Evolutionary conservation across 2,797 vertebrate genomes (phyloP), one percentile per base, ranked within the genome.

Genomic region (Acropternis orthonyx): DNA sequence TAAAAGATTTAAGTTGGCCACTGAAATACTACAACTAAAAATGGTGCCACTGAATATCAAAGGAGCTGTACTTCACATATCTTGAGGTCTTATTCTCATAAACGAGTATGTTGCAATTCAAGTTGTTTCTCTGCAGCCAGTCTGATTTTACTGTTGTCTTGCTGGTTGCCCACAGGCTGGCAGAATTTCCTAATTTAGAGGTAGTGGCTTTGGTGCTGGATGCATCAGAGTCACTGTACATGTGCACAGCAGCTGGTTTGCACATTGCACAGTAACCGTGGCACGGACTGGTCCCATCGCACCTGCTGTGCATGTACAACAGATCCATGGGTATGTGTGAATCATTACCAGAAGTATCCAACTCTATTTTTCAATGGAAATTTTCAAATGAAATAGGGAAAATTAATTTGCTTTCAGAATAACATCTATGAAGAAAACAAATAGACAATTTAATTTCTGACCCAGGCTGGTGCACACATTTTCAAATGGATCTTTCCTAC

Each of bases 391-490:
- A 37, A 91, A n/a, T 37, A 20, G 26, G 34, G 24, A 34, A 89
- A 77, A 91, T 41, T 8, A 27, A 30, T 82, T 85, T 83, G 10
- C 28, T 88, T 91, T 65, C 24, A 28, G 30, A 46, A 71, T n/a
- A 80, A 46, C 0, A 1, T 54, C 48, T 27, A 71, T 17, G 68
- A 77, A 39, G 37, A 41, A 66, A 87, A 58, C 30, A 61, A 71
- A 69, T 36, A 15, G 58, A 19, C 32, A 27, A 5, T 26, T 65
- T 39, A 6, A 77, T 77, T 93, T 77, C 41, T 80, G 24, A n/a
- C n/a, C 6, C 6, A 32, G 52, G 21, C 10, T 8, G 12, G 41
- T 27, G 19, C 41, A 71, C 10, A 1, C 0, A 1, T 74, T 89
- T 77, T 80, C 28, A 68, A 41, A 26, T 6, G 9, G 32, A 32